Evolutionary conservation across 2,797 vertebrate species (phyloP).

Genomic region (Babyrousa celebensis): DNA sequence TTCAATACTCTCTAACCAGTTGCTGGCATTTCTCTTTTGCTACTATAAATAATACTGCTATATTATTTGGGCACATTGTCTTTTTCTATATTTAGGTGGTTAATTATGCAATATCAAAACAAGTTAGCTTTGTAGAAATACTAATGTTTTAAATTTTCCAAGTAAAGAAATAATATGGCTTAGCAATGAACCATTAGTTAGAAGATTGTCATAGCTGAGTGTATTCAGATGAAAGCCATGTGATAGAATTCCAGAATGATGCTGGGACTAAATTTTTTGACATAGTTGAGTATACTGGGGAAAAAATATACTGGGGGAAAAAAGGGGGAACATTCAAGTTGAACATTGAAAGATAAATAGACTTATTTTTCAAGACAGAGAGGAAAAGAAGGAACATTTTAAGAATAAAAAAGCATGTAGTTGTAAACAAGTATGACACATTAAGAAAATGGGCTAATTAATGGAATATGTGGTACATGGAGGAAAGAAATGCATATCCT

Average conservation of each 20-base stretch:
- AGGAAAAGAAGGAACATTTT: constrained; percentile 13
- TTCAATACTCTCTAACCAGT: background rate
- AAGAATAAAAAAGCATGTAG: background rate
- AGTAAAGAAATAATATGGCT: background rate
- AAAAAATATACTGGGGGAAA: background rate
- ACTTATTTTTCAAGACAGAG: constrained; percentile 12
- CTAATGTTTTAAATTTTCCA: constrained; percentile 2
- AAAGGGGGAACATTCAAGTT: background rate
- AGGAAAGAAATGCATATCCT: background rate
- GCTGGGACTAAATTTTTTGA: background rate
- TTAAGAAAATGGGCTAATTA: constrained; percentile 31
- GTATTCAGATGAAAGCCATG: background rate
- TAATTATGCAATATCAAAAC: background rate
- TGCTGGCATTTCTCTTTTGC: background rate
- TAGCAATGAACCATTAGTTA: background rate
- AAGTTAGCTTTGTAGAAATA: background rate
- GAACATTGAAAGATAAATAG: background rate
- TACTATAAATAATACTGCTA: background rate
- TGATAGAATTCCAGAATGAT: background rate
- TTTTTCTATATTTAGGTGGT: constrained; percentile 22
- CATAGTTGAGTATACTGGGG: background rate
- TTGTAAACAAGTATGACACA: background rate
- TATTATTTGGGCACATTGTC: background rate
- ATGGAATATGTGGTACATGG: background rate
- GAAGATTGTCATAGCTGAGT: background rate